These are phyloP conservation scores for Microdon myrmicae DNA, from an alignment of 2,888 invertebrate species.

Conservation along the genomic window DNA sequence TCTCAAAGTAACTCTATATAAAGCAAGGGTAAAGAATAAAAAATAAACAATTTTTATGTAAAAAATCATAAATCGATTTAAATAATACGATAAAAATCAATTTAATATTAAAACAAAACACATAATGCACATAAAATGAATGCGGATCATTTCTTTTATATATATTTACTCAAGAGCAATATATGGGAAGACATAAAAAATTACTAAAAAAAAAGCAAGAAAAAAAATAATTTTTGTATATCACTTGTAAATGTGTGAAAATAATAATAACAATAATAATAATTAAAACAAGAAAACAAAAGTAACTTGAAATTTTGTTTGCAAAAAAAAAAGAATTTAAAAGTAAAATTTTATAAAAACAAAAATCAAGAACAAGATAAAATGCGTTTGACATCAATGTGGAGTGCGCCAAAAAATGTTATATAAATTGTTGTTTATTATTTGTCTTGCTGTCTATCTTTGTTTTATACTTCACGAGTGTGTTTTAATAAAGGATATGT, in stretches of 20 bases:
- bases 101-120: too few species aligned
- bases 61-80: too few species aligned
- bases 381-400: not conserved
- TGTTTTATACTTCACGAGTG: conserved; percentile 6
- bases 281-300: not conserved
- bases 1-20: too few species aligned
- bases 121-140: too few species aligned
- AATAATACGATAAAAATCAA: too few species aligned
- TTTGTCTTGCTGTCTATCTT: not conserved
- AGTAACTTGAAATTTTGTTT: conserved; percentile 19
- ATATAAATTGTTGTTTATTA: not conserved
- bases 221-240: not conserved
- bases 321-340: conserved; percentile 7
- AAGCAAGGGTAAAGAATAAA: too few species aligned
- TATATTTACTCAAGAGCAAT: too few species aligned
- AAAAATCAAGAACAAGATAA: conserved; percentile 2
- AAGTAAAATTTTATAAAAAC: conserved; percentile 6
- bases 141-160: too few species aligned
- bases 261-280: not conserved
- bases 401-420: not conserved
- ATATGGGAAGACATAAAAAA: too few species aligned
- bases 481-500: conserved; percentile 20
- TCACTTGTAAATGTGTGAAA: not conserved
- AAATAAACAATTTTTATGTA: too few species aligned
- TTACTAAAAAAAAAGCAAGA: not conserved